phyloP scores from a whole-genome alignment of 1,140 invertebrate species.

The Euschistus heros region DNA sequence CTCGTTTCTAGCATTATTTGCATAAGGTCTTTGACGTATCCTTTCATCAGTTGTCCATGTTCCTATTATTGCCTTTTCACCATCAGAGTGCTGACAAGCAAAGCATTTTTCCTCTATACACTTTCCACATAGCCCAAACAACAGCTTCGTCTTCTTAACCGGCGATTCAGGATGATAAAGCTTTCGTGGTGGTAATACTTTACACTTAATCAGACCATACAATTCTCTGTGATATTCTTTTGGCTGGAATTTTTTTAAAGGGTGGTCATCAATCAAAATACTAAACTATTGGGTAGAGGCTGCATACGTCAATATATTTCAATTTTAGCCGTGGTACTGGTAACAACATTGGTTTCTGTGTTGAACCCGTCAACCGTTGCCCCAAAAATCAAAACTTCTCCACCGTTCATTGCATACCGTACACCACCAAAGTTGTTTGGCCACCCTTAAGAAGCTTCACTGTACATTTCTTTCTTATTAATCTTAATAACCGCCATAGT shows the following conservation, averaged over 20 bases:
- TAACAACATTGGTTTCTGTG: neutral
- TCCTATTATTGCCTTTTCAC: neutral
- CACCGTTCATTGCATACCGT: neutral
- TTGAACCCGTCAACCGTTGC: neutral
- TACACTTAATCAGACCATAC: neutral
- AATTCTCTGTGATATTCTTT: neutral
- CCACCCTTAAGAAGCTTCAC: neutral
- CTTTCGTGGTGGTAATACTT: neutral
- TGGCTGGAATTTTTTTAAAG: neutral
- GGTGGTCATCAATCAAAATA: neutral
- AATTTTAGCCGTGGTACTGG: neutral
- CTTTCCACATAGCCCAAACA: neutral
- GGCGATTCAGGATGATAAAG: neutral
- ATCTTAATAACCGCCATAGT: neutral
- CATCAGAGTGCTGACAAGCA: neutral
- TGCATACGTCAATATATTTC: neutral
- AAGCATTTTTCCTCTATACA: neutral
- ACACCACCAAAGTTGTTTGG: neutral
- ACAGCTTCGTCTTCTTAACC: neutral
- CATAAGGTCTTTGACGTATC: too few species aligned
- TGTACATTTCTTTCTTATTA: neutral
- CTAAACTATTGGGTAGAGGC: neutral
- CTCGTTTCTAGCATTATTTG: neutral
- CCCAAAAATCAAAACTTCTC: too few species aligned
- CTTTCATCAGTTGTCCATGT: neutral